Base-by-base conservation (phyloP, 2,888 invertebrate species). In the Hermaeophaga mercurialis region DNA sequence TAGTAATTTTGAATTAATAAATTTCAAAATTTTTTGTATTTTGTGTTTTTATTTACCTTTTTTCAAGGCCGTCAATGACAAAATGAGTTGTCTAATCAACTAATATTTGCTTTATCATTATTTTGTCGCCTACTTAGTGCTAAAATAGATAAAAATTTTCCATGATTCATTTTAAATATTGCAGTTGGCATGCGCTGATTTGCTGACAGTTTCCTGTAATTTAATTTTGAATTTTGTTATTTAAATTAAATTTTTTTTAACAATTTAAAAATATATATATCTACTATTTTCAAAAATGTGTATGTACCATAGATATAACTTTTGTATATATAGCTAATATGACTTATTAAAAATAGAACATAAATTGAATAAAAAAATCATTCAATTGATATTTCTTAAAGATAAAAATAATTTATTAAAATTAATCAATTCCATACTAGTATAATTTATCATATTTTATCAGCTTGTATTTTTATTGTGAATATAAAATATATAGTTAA, bases 1-100 rank as follows among this genome's bases (percentile, higher is more conserved):
- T 15, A 48, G 33, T 7, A 44, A 53, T 41, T 9, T 50, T 44
- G 46, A 45, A 46, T 53, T 44, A 62, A 61, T 57, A 61, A 58
- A 61, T 33, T 56, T 50, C 53, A 34, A 52, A 52, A 43, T 12
- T 49, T 39, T 45, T 33, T 44, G 47, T 49, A 46, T 59, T 68
- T 67, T 66, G 64, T 66, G 57, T 66, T 69, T 68, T 69, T 69
- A 69, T 69, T 68, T 68, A 68, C 67, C 67, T 67, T 49, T 45
- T 54, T 63, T 66, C 64, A 66, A 66, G 66, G 67, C 59, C 64
- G 48, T n/a, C 26, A 38, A 19, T 59, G 58, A 58, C 58, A 46
- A 33, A 31, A 54, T 38, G 24, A 43, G 41, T 18, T 31, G 15
- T 14, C n/a, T 43, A 41, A 24, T 54, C 41, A 33, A 45, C 33